Base-by-base conservation (phyloP, 2,797 vertebrate species). In the Hypotaenidia okinawae region DNA sequence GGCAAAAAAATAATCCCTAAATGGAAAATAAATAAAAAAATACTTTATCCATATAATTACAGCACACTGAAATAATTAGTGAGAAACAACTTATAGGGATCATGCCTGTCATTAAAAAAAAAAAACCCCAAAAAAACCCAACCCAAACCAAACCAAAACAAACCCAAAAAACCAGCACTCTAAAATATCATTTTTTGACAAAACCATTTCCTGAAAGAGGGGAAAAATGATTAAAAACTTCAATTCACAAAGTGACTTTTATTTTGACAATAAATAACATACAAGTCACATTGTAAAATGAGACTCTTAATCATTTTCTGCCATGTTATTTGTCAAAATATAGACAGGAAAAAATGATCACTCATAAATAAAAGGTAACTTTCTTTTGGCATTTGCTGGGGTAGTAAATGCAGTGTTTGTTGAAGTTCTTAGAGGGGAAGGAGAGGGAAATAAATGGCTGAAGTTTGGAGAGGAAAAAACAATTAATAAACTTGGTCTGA, bases 191-290 rank as follows among this genome's bases (percentile, higher is more conserved):
- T 39, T 95, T 96, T 96, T 82, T 95, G 83, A 97, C 66, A 97
- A 97, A 97, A 96, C 14, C n/a, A 83, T 93, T 97, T 97, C 81
- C 86, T 91, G 91, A 94, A 93, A 96, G 39, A 68, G 27, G 25
- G 49, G 72, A 87, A 88, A 97, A 97, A 97, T 97, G 94, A 98
- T 97, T 98, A 97, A 97, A 96, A 96, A 96, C 97, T 96, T 97
- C 95, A 97, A 97, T 97, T 97, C 92, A 95, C 97, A 97, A 97
- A 97, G 94, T 97, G 97, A 97, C 96, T 97, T 97, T 94, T 97
- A 94, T 96, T 97, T 97, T 98, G 97, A 97, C 97, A 98, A 97
- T 97, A 97, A 95, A 97, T 95, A 97, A 97, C 97, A 95, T 96
- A 97, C 88, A 97, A 98, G 97, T 97, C 97, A 97, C 91, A 97